A percentile compares a stretch with the other conserved stretches of the same genome.
Evolutionary conservation across 2,113 vertebrate species (phyloP).

Genomic region (Malurus melanocephalus): DNA sequence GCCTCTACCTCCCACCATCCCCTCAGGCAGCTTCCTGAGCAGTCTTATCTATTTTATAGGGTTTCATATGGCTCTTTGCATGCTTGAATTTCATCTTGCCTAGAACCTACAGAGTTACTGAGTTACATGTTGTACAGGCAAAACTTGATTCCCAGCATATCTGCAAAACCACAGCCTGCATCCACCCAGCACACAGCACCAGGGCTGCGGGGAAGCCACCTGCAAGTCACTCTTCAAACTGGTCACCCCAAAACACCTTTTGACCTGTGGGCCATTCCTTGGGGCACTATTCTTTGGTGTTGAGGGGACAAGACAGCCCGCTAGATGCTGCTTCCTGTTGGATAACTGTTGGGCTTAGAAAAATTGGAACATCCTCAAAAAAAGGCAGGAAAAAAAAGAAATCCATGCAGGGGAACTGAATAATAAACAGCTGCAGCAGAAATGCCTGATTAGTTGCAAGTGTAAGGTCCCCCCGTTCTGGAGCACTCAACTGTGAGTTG

Average conservation of each 20-base stretch:
- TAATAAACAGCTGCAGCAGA: neutral
- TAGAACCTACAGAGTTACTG: neutral
- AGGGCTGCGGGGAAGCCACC: accelerated
- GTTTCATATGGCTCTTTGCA: neutral
- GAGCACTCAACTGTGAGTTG: neutral
- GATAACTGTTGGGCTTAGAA: neutral
- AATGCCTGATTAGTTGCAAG: neutral
- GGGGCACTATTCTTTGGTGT: neutral
- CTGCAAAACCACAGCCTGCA: neutral
- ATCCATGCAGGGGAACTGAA: neutral
- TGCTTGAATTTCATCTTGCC: neutral
- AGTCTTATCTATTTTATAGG: neutral
- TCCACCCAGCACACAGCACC: accelerated
- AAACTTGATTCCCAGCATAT: neutral
- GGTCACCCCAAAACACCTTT: neutral
- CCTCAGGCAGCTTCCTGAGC: neutral
- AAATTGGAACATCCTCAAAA: neutral
- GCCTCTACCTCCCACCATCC: neutral
- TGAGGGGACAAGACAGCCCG: neutral
- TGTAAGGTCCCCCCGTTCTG: neutral
- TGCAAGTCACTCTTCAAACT: neutral
- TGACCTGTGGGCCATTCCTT: neutral
- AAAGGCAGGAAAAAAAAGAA: neutral
- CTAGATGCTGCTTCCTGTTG: neutral
- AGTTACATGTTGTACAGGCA: neutral